Evolutionary conservation across 2,888 invertebrate genomes (phyloP), one percentile per base, ranked within the genome.

Genomic region (Drosophila siamana): DNA sequence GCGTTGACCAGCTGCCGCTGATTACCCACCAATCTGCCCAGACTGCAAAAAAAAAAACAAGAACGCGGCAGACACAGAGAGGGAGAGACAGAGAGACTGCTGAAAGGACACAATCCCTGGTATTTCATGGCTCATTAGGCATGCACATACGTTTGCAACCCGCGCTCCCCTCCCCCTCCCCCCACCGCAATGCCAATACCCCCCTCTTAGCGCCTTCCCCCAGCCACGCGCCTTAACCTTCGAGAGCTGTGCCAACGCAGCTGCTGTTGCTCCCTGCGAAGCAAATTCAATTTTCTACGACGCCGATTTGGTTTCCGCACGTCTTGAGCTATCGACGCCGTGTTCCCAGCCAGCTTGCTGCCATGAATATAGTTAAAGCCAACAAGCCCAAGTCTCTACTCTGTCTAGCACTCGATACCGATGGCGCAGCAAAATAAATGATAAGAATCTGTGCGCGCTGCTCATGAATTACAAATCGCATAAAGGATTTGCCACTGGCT

Each of bases 401-500:
- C 24, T 40, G 63, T 43, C 51, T 51, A 67, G 38, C 60, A 73
- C 69, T 82, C 86, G 69, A 80, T 80, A 74, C 63, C 81, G 77
- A 69, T 78, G 77, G 80, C 73, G 69, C 73, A 74, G 86, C 80
- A 86, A 86, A 84, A 85, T 85, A 85, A 84, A 86, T 88, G 85
- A 86, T 88, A 86, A 86, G 80, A 86, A 86, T 88, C 83, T 79
- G 82, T 84, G 83, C 78, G 78, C 77, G 61, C 84, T 83, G 79
- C 88, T 86, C 85, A 86, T 86, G 88, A 86, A 86, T 86, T 86
- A 81, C 86, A 86, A 86, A 86, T 86, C 88, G 88, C 81, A 88
- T 86, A 88, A 86, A 83, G 86, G 88, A 86, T 86, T 86, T 86
- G 80, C 83, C 86, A 83, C 68, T 83, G 74, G 75, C 75, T 78